These are phyloP conservation scores for Notolabrus celidotus DNA, from an alignment of 2,797 vertebrate species.

Conservation along the genomic window DNA sequence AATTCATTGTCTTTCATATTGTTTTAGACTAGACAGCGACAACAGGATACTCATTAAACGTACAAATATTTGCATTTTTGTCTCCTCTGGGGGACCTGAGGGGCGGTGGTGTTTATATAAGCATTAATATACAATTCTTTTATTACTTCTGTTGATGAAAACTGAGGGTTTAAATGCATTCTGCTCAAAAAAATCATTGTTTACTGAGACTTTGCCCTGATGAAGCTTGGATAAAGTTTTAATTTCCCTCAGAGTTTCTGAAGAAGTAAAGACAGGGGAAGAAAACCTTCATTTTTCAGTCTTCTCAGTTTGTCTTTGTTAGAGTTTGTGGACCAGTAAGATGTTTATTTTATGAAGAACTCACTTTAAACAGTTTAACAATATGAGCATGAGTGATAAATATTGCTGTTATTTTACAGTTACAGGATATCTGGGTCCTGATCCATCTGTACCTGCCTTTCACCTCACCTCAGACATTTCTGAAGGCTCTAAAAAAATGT, in stretches of 20 bases:
- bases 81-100: slow-evolving; percentile 51
- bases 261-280: neutral
- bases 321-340: neutral
- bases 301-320: neutral
- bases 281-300: neutral
- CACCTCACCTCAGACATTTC: too few species aligned
- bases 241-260: slow-evolving; percentile 8
- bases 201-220: slow-evolving; percentile 14
- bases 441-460: too few species aligned
- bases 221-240: slow-evolving; percentile 37
- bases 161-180: slow-evolving; percentile 40
- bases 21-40: slow-evolving; percentile 61
- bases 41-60: slow-evolving; percentile 69
- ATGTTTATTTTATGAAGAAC: neutral
- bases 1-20: slow-evolving; percentile 72
- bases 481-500: too few species aligned
- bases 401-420: too few species aligned
- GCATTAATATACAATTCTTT: slow-evolving; percentile 65
- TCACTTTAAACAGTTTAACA: neutral
- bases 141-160: slow-evolving; percentile 72
- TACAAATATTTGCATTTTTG: slow-evolving; percentile 68
- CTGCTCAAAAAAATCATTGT: slow-evolving; percentile 36
- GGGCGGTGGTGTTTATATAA: slow-evolving; percentile 38
- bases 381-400: neutral
- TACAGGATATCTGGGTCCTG: neutral